Conservation (phyloP, 2,113 vertebrate species). For the Paramormyrops kingsleyae region DNA sequence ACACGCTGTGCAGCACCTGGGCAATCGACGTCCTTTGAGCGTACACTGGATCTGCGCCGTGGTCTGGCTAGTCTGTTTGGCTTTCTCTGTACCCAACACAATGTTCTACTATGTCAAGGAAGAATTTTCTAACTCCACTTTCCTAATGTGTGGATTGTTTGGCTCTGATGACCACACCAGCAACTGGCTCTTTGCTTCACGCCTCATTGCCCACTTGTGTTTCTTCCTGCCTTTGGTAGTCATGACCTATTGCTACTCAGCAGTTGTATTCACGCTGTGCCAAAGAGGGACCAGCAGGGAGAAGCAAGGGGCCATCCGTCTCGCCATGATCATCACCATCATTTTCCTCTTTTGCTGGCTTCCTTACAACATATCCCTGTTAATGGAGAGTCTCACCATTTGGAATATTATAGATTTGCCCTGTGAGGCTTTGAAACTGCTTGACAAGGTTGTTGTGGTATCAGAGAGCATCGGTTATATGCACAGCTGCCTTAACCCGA, state of each 20-base stretch:
- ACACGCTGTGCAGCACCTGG: conserved; percentile 72
- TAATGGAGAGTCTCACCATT: conserved; percentile 61
- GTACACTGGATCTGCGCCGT: conserved; percentile 67
- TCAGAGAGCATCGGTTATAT: conserved; percentile 67
- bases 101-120: conserved; percentile 58
- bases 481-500: conserved; percentile 85
- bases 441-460: conserved; percentile 48
- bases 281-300: conserved; percentile 62
- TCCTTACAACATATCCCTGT: conserved; percentile 70
- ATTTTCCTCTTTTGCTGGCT: conserved; percentile 86
- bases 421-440: conserved; percentile 39
- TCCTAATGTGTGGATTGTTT: conserved; percentile 57
- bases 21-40: conserved; percentile 58
- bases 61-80: conserved; percentile 69
- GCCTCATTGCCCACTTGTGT: conserved; percentile 70
- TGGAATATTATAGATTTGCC: conserved; percentile 15
- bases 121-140: not conserved
- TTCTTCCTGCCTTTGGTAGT: conserved; percentile 73
- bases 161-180: conserved; percentile 36
- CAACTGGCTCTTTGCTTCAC: conserved; percentile 57
- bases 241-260: conserved; percentile 78
- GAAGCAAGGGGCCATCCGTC: conserved; percentile 73
- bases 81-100: conserved; percentile 62
- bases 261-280: conserved; percentile 65
- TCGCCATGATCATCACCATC: conserved; percentile 74